Percentiles rank a stretch among this genome's conserved stretches.
Conservation (phyloP, 2,113 vertebrate genomes). For the Ictalurus furcatus region DNA sequence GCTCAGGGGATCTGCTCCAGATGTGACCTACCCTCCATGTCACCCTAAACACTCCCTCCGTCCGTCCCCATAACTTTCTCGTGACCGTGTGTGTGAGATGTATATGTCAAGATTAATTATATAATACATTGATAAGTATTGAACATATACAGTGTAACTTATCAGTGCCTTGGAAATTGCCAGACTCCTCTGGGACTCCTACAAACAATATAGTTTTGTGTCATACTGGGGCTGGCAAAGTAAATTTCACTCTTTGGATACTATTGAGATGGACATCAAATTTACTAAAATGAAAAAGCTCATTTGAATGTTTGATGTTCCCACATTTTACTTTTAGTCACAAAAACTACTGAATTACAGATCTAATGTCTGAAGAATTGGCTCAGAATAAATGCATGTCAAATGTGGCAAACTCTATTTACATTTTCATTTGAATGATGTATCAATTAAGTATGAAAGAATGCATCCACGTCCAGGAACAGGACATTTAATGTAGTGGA, state of each 20-base stretch:
- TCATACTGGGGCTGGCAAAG: not conserved
- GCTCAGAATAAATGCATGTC: not conserved
- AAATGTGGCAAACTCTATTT: not conserved
- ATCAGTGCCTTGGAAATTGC: not conserved
- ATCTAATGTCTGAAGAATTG: not conserved
- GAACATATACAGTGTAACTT: not conserved
- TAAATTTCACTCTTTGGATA: not conserved
- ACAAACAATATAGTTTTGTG: not conserved
- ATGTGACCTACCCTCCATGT: conserved; percentile 49
- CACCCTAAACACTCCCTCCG: conserved; percentile 45
- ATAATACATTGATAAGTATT: not conserved
- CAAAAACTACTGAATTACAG: not conserved
- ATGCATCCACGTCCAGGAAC: not conserved
- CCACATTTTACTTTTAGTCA: not conserved
- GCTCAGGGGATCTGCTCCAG: conserved; percentile 49
- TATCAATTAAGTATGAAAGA: not conserved
- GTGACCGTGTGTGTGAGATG: conserved; percentile 21
- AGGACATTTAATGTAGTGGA: not conserved
- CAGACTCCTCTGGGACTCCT: not conserved
- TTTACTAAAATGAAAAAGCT: not conserved
- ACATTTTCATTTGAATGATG: not conserved
- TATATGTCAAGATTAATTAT: conserved; percentile 23
- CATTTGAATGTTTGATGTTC: not conserved
- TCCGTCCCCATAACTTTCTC: conserved; percentile 9
- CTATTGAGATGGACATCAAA: not conserved